phyloP scores from a whole-genome alignment of 2,113 vertebrate species.

The Boulengeromyrus knoepffleri region DNA sequence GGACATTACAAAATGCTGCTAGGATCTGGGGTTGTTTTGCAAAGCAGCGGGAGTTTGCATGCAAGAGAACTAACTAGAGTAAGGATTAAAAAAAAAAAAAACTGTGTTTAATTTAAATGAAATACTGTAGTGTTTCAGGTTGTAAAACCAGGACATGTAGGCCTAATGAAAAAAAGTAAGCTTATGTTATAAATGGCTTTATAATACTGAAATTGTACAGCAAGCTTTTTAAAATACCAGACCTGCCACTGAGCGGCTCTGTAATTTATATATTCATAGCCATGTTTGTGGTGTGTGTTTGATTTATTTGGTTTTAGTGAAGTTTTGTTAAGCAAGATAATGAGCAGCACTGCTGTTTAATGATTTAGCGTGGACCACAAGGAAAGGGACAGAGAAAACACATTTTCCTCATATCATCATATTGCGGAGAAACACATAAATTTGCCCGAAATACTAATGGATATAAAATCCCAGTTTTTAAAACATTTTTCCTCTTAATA shows the following conservation, averaged over 20 bases:
- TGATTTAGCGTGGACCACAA: constrained; percentile 72
- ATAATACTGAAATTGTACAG: constrained; percentile 84
- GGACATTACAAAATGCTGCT: neutral
- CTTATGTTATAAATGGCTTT: constrained; percentile 73
- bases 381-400: constrained; percentile 21
- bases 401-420: constrained; percentile 77
- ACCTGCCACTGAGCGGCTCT: constrained; percentile 82
- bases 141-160: constrained; percentile 13
- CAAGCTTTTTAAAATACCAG: constrained; percentile 98
- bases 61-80: constrained; percentile 1
- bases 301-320: constrained; percentile 95
- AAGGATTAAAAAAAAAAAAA: constrained; percentile 5
- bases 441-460: constrained; percentile 57
- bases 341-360: constrained; percentile 91
- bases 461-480: constrained; percentile 35
- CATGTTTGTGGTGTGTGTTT: constrained; percentile 72
- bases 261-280: constrained; percentile 92
- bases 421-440: constrained; percentile 64
- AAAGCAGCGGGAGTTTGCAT: constrained; percentile 7
- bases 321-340: constrained; percentile 96
- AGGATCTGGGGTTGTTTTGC: neutral
- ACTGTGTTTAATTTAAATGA: constrained; percentile 16
- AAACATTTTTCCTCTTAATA: constrained; percentile 15
- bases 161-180: constrained; percentile 38
- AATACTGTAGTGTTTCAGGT: constrained; percentile 15